Evolutionary conservation across 2,113 vertebrate genomes (phyloP), one percentile per base, ranked within the genome.

Genomic region (Pelusios castaneus): DNA sequence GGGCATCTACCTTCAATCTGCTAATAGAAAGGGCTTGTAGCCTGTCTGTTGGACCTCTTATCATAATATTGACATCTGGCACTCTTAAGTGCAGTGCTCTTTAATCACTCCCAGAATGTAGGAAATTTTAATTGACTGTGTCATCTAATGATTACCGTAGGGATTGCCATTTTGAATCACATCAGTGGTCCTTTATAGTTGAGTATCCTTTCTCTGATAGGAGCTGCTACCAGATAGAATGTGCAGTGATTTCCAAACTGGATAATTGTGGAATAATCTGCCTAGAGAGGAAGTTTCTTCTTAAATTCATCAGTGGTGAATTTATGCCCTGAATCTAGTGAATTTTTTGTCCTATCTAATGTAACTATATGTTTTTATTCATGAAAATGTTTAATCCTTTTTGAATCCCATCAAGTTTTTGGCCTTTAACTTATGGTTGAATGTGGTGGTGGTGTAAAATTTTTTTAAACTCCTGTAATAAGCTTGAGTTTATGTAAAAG

Each of bases 401-500:
- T 91, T 8, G 31, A 93, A 45, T 56, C 10, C 5, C 47, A 1
- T 45, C 0, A 0, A 89, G 54, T 21, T 60, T 43, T 88, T 60
- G 76, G 63, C 70, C 78, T 93, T 63, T 80, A 22, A 56, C n/a
- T 80, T 76, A 41, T 85, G 73, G 41, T 86, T 86, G 70, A 92
- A n/a, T 76, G 43, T 43, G 41, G 25, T 45, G 25, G n/a, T n/a
- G n/a, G n/a, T n/a, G n/a, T n/a, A n/a, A n/a, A n/a, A n/a, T n/a
- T n/a, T n/a, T 43, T 45, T 73, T 41, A n/a, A 45, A 43, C 2
- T 7, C 41, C 25, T 22, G 34, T 38, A 8, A 70, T 70, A 70
- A 70, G 22, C 63, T 67, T 34, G 25, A 24, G 8, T 82, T 38
- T 49, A 43, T 43, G 38, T 34, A 81, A 81, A 47, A 29, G 52